Conservation (phyloP, 2,888 invertebrate species). For the Papilio demoleus region DNA sequence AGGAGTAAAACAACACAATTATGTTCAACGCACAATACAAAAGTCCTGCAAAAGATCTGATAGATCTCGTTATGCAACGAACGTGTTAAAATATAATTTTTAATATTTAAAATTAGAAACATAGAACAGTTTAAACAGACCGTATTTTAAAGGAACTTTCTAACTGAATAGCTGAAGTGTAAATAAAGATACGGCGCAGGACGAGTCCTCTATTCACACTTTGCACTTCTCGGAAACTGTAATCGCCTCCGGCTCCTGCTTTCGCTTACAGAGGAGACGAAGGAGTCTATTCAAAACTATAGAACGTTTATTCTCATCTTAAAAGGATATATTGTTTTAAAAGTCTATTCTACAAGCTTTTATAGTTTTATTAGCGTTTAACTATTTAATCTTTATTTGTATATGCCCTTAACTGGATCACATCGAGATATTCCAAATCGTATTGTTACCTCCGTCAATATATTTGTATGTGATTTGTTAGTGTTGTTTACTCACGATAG, state of each 20-base stretch:
- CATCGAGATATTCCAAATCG: too few relatives aligned
- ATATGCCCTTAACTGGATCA: too few relatives aligned
- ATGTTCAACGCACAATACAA: too few relatives aligned
- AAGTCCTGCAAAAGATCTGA: too few relatives aligned
- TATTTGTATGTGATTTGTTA: too few relatives aligned
- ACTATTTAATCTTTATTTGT: not conserved
- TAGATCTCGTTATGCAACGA: too few relatives aligned
- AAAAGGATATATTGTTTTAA: not conserved
- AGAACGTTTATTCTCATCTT: not conserved
- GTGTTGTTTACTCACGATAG: too few relatives aligned
- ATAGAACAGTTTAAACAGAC: not conserved
- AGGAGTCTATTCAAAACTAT: not conserved
- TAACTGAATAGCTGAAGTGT: constrained; percentile 21
- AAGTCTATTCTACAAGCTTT: not conserved
- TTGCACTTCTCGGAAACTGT: constrained; percentile 5
- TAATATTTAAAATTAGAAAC: not conserved
- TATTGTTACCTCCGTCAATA: too few relatives aligned
- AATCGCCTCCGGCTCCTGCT: constrained; percentile 27
- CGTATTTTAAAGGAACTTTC: not conserved
- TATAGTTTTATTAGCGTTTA: not conserved
- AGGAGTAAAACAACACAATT: too few relatives aligned
- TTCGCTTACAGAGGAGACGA: not conserved
- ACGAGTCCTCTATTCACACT: constrained; percentile 15
- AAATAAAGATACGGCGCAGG: constrained; percentile 20
- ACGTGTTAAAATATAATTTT: too few relatives aligned